Conservation (phyloP, 2,797 vertebrate genomes). For the Iguana delicatissima region DNA sequence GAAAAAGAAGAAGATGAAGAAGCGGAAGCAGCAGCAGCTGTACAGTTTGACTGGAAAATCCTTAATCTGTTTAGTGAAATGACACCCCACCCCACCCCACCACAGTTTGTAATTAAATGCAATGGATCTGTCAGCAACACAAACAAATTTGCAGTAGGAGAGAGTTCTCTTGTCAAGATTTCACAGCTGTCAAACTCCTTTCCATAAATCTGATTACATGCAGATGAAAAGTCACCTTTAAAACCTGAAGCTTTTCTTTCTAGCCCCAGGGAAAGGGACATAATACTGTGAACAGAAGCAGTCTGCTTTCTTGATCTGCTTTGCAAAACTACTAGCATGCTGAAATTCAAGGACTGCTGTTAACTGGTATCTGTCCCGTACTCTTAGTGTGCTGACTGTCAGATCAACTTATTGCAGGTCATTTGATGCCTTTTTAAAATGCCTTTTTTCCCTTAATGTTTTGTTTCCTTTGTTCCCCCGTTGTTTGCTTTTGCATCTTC, state of each 20-base stretch:
- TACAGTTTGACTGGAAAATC: constrained; percentile 34
- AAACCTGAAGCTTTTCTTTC: constrained; percentile 4
- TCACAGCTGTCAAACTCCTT: constrained; percentile 42
- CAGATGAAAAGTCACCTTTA: constrained; percentile 30
- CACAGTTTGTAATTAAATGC: not conserved
- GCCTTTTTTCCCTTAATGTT: not conserved
- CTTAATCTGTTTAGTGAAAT: constrained; percentile 45
- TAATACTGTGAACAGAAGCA: not conserved
- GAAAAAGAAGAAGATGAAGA: not conserved
- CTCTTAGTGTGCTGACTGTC: not conserved
- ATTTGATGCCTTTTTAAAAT: constrained; percentile 28
- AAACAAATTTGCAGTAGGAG: not conserved
- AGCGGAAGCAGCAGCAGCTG: not conserved
- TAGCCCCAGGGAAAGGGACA: not conserved
- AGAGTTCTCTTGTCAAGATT: constrained; percentile 17
- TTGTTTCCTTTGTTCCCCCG: not conserved
- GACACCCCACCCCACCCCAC: not conserved
- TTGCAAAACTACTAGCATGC: constrained; percentile 15
- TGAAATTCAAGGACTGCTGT: not conserved
- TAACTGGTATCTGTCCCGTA: not conserved
- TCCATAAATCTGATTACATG: constrained; percentile 26
- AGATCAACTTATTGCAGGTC: not conserved
- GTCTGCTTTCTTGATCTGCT: constrained; percentile 30
- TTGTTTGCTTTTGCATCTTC: not conserved
- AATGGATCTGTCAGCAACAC: not conserved